Evolutionary conservation across 2,888 invertebrate species (phyloP).

Genomic region (Mythimna impura): DNA sequence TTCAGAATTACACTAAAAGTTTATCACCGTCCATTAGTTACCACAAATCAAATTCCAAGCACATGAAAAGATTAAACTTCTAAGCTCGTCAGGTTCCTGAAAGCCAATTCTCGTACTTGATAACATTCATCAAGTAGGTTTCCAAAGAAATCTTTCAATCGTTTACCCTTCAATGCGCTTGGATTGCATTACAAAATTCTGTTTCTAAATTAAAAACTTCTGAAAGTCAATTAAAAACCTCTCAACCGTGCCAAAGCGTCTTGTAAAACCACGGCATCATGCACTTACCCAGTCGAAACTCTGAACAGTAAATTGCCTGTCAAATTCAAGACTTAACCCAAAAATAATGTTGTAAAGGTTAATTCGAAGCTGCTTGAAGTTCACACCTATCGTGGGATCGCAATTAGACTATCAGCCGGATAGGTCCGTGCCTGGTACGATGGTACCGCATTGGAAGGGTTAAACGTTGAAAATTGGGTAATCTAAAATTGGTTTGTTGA

Average conservation of each 20-base stretch:
- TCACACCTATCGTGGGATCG: slow-evolving; percentile 72
- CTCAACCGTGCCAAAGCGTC: not conserved
- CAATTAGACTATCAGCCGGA: slow-evolving; percentile 67
- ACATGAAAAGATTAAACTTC: too few relatives aligned
- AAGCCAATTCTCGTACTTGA: too few relatives aligned
- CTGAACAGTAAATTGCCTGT: slow-evolving; percentile 68
- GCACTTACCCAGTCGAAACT: slow-evolving; percentile 32
- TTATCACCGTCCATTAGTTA: too few relatives aligned
- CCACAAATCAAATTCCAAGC: too few relatives aligned
- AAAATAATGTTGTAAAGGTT: slow-evolving; percentile 64
- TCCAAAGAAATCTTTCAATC: not conserved
- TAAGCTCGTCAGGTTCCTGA: too few relatives aligned
- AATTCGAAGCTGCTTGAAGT: slow-evolving; percentile 61
- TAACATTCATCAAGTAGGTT: not conserved
- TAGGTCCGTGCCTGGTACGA: slow-evolving; percentile 69
- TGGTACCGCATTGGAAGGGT: slow-evolving; percentile 59
- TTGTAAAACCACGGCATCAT: slow-evolving; percentile 40
- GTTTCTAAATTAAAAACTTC: not conserved
- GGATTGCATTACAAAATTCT: not conserved
- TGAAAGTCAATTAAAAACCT: slow-evolving; percentile 32
- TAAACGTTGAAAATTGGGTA: slow-evolving; percentile 48
- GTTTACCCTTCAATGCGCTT: not conserved
- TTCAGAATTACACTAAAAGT: too few relatives aligned
- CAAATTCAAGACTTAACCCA: slow-evolving; percentile 62
- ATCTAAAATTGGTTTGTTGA: slow-evolving; percentile 58